phyloP scores from a whole-genome alignment of 2,888 invertebrate genomes.

The Temnothorax rugatulus region DNA sequence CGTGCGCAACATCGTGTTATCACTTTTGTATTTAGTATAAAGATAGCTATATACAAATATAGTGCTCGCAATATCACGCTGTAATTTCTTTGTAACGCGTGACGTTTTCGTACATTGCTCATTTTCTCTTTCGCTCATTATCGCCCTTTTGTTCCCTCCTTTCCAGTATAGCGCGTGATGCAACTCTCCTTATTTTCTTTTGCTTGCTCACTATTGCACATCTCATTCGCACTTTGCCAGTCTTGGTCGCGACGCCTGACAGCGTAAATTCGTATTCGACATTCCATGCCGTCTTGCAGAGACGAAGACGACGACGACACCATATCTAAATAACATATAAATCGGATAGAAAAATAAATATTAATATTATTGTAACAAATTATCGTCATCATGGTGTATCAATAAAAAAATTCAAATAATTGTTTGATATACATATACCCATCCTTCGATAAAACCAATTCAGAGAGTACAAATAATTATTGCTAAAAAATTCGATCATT shows the following conservation, averaged over 20 bases:
- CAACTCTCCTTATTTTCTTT: not conserved
- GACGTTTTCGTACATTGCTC: not conserved
- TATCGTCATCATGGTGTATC: not conserved
- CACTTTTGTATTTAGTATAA: not conserved
- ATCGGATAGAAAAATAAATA: not conserved
- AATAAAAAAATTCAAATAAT: too few species aligned
- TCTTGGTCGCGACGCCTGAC: too few species aligned
- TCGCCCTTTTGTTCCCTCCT: not conserved
- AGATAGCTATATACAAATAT: slow-evolving; percentile 1
- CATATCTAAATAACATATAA: slow-evolving; percentile 2
- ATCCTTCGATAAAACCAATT: too few species aligned
- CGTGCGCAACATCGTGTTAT: not conserved
- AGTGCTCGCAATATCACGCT: not conserved
- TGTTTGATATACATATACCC: too few species aligned
- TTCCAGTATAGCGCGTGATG: not conserved
- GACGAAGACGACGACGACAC: not conserved
- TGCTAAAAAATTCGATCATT: too few species aligned
- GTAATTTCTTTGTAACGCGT: not conserved
- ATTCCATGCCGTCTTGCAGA: not conserved
- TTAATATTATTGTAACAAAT: not conserved
- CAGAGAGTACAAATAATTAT: too few species aligned
- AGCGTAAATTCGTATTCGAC: not conserved
- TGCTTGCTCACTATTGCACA: not conserved
- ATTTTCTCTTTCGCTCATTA: not conserved
- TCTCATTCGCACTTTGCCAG: not conserved